Conservation (phyloP, 1,140 invertebrate genomes). For the Lamellibrachia luymesi region DNA sequence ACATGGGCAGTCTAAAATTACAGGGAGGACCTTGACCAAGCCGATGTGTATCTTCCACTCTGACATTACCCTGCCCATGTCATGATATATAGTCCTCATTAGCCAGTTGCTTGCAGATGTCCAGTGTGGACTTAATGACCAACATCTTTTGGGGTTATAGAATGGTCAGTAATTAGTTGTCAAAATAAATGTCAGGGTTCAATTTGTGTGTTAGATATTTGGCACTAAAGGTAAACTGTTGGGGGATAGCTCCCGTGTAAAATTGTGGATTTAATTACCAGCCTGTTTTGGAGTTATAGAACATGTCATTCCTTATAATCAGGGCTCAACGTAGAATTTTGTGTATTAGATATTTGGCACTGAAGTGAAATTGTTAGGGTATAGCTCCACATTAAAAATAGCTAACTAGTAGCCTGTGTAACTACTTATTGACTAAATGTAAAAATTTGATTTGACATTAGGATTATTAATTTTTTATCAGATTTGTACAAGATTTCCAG, state of each 20-base stretch:
- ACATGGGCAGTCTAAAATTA: background rate
- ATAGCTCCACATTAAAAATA: too few relatives aligned
- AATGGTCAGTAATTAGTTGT: background rate
- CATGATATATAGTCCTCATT: background rate
- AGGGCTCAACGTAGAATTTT: too few relatives aligned
- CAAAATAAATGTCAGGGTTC: background rate
- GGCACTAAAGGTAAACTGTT: background rate
- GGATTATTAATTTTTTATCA: too few relatives aligned
- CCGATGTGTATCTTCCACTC: background rate
- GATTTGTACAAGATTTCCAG: too few relatives aligned
- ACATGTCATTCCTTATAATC: too few relatives aligned
- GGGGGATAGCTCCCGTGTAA: background rate
- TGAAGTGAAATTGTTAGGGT: too few relatives aligned
- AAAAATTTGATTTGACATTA: too few relatives aligned
- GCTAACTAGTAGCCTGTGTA: background rate
- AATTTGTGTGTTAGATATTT: background rate
- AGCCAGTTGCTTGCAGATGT: background rate
- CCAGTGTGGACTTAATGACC: background rate
- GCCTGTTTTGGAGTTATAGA: too few relatives aligned
- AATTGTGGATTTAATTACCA: background rate
- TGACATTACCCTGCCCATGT: background rate
- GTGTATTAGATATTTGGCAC: too few relatives aligned
- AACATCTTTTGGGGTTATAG: background rate
- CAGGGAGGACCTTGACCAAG: background rate
- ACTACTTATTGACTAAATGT: background rate